Conservation (phyloP, 37 sponge, comb jelly and placozoan species). For the Bolinopsis microptera region DNA sequence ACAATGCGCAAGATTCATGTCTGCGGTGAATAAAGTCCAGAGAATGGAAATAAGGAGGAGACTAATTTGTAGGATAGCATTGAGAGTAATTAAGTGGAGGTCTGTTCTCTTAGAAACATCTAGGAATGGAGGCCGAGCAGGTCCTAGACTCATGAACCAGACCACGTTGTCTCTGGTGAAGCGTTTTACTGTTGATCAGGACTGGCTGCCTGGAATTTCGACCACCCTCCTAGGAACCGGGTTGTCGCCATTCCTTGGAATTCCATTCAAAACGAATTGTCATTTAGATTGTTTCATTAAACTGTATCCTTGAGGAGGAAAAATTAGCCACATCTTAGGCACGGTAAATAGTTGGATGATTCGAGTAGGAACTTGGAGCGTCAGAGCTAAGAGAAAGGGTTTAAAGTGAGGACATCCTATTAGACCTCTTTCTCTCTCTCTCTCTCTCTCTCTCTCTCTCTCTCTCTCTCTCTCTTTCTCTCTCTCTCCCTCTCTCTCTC, state of each 20-base stretch:
- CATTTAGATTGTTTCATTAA: not conserved
- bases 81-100: not conserved
- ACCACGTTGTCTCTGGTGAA: not conserved
- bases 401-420: too few species aligned
- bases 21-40: not conserved
- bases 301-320: not conserved
- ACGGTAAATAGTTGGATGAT: not conserved
- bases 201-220: not conserved
- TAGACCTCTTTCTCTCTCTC: too few species aligned
- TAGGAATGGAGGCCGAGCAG: not conserved
- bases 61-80: not conserved
- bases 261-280: too few species aligned
- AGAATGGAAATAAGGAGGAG: not conserved
- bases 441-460: too few species aligned
- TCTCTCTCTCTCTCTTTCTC: too few species aligned
- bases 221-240: not conserved
- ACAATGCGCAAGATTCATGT: not conserved
- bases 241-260: not conserved
- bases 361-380: not conserved
- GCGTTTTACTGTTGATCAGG: not conserved
- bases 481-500: too few species aligned
- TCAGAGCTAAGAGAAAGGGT: too few species aligned
- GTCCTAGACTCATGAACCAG: not conserved
- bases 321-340: not conserved
- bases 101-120: not conserved